These are phyloP conservation scores for Onychorhynchus coronatus DNA, from an alignment of 2,113 vertebrate species.

Conservation along the genomic window DNA sequence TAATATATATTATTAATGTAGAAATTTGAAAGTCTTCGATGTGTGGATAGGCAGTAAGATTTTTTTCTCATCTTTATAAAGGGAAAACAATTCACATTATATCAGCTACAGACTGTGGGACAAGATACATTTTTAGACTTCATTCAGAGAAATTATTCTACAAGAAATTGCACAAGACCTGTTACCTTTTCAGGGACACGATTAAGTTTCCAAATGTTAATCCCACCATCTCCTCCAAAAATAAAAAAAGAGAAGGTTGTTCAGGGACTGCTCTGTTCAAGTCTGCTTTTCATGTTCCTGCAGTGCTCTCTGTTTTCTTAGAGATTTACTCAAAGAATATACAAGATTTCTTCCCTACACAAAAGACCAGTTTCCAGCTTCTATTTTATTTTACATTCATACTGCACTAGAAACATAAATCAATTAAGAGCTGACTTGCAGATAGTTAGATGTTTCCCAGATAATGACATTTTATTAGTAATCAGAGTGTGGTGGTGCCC, in stretches of 20 bases:
- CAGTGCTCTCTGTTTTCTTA: not conserved
- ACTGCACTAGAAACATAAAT: not conserved
- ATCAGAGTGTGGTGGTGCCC: not conserved
- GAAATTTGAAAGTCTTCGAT: not conserved
- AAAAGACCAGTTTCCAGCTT: not conserved
- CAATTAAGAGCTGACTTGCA: not conserved
- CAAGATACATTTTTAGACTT: not conserved
- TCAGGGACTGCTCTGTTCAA: not conserved
- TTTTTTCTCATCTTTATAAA: not conserved
- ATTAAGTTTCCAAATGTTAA: not conserved
- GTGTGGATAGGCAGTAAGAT: not conserved
- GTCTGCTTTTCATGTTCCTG: not conserved
- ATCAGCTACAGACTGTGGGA: not conserved
- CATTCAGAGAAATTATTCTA: not conserved
- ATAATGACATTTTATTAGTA: not conserved
- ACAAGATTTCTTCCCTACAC: not conserved
- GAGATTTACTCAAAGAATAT: not conserved
- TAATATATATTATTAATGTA: not conserved
- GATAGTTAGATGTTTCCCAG: not conserved
- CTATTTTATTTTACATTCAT: not conserved
- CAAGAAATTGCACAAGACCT: not conserved
- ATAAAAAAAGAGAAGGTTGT: not conserved
- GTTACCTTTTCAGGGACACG: rapidly evolving
- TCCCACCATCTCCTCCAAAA: not conserved
- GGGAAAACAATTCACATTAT: not conserved